Evolutionary conservation across 1,140 invertebrate species (phyloP), one percentile per base, ranked within the genome.

Genomic region (Conopomorpha cramerella): DNA sequence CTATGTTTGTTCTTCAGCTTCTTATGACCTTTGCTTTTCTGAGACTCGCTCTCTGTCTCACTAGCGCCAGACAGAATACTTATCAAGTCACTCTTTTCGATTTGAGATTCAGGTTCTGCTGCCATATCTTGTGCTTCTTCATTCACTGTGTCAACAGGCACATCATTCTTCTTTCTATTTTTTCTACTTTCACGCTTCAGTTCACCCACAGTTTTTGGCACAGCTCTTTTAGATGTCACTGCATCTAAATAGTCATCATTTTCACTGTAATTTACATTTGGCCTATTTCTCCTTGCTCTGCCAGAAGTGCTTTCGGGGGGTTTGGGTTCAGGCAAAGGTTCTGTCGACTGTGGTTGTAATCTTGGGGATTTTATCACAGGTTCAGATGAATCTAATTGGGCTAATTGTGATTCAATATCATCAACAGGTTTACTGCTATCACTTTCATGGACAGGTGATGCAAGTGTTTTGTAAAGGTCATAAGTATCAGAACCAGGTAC

Each of bases 221-320:
- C 38, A 39, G 54, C 49, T 53, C 65, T 66, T 34, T 30, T 60
- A 41, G 51, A 37, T 43, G 63, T 66, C 36, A 73, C 27, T 11
- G 43, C 52, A 54, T 76, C 62, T 26, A 70, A 43, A 43, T 68
- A 68, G 60, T 77, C 68, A 61, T 77, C 74, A 62, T 77, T 77
- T 52, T 79, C 77, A 58, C 64, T 77, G 45, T 79, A 79, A 50
- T 79, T 79, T 27, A 79, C 74, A 54, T 76, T 78, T 23, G 68
- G 63, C 43, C 77, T 66, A 46, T 78, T 74, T 46, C 77, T 60
- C 47, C 73, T 64, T 6, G 74, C 66, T 47, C 77, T 58, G 13
- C 77, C 73, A 27, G 47, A 30, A n/a, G 19, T 27, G 16, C 35
- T 49, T 46, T 78, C 74, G 39, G 68, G 61, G 6, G 65, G 65